Conservation (phyloP, 2,888 invertebrate genomes). For the Eupeodes luniger region DNA sequence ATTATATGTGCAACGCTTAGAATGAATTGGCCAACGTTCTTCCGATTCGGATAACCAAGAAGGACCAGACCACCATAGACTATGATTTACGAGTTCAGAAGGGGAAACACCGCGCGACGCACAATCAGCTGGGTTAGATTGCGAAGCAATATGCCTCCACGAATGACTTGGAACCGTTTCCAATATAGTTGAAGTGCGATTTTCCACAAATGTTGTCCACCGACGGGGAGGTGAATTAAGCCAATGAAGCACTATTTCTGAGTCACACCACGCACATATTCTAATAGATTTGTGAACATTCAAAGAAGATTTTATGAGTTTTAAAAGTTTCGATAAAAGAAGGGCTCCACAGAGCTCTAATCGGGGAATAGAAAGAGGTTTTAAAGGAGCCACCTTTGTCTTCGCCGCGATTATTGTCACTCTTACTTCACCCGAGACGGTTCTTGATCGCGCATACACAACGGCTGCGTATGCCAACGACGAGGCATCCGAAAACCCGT, state of each 20-base stretch:
- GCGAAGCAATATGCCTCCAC: slow-evolving; percentile 68
- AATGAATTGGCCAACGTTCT: neutral
- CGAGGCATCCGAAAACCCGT: neutral
- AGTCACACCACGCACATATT: slow-evolving; percentile 77
- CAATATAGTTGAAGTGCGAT: slow-evolving; percentile 65
- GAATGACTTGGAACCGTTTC: slow-evolving; percentile 18
- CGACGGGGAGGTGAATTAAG: slow-evolving; percentile 68
- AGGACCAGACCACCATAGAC: slow-evolving; percentile 74
- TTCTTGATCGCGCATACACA: neutral
- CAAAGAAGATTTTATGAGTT: slow-evolving; percentile 23
- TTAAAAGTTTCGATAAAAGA: slow-evolving; percentile 41
- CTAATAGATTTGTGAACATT: slow-evolving; percentile 11
- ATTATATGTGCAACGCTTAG: neutral
- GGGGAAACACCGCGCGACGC: slow-evolving; percentile 67
- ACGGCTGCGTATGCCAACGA: neutral
- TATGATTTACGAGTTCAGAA: slow-evolving; percentile 34
- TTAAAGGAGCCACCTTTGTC: slow-evolving; percentile 46
- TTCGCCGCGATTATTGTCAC: slow-evolving; percentile 15
- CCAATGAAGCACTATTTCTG: slow-evolving; percentile 78
- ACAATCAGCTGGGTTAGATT: slow-evolving; percentile 73
- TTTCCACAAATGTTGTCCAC: slow-evolving; percentile 66
- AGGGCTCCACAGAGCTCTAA: slow-evolving; percentile 60
- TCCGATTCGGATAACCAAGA: slow-evolving; percentile 27
- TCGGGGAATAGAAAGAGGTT: slow-evolving; percentile 55
- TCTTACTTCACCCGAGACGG: neutral